Percentiles rank a stretch among this genome's conserved stretches.
Evolutionary conservation across 2,113 vertebrate species (phyloP).

Genomic region (Pelodiscus sinensis): DNA sequence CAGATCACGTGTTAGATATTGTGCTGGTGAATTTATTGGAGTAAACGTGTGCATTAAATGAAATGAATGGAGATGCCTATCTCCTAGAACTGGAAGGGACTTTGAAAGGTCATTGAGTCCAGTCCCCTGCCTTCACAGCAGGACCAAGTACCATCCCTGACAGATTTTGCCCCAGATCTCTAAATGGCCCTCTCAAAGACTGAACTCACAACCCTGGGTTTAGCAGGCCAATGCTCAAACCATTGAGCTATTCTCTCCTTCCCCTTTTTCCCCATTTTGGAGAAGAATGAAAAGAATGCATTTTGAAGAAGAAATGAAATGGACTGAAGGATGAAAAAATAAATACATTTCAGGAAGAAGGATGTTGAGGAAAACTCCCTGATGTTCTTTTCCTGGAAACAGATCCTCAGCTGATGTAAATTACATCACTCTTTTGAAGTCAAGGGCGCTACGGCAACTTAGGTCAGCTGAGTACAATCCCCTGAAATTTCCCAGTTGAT

Average conservation of each 20-base stretch:
- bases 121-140: too few relatives aligned
- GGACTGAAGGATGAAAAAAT: neutral
- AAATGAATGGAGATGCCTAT: too few relatives aligned
- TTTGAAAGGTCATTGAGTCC: too few relatives aligned
- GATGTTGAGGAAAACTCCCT: neutral
- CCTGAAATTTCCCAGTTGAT: neutral
- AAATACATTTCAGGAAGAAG: neutral
- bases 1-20: neutral
- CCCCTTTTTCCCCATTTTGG: too few relatives aligned
- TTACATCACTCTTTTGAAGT: neutral
- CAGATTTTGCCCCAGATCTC: too few relatives aligned
- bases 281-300: neutral
- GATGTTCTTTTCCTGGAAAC: neutral
- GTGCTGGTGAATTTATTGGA: conserved; percentile 13
- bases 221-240: too few relatives aligned
- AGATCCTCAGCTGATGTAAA: neutral
- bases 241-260: too few relatives aligned
- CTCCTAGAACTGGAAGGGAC: too few relatives aligned
- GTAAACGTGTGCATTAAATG: neutral
- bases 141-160: too few relatives aligned
- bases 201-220: too few relatives aligned
- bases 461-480: neutral
- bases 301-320: neutral
- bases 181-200: too few relatives aligned
- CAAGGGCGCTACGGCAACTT: accelerated